Evolutionary conservation across 2,113 vertebrate species (phyloP).

Genomic region (Tragelaphus imberbis): DNA sequence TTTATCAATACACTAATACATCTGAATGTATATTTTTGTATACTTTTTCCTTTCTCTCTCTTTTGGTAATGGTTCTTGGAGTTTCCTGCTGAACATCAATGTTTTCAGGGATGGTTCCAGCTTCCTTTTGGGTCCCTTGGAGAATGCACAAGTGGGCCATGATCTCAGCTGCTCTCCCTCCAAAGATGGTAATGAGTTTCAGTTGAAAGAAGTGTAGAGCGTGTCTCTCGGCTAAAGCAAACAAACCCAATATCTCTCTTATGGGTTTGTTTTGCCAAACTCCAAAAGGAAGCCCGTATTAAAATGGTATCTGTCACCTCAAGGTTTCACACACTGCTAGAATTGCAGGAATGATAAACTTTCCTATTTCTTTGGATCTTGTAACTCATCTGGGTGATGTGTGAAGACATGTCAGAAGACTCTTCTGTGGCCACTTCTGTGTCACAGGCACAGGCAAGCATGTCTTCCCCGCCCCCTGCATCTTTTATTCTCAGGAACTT

Average conservation of each 20-base stretch:
- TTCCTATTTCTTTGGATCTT: constrained; percentile 3
- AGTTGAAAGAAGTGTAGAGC: constrained; percentile 4
- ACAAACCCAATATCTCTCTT: constrained; percentile 57
- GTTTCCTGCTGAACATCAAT: neutral
- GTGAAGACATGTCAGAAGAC: constrained; percentile 11
- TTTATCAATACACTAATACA: neutral
- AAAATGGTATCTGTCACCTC: constrained; percentile 38
- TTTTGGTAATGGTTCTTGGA: neutral
- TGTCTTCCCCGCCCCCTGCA: rapidly evolving
- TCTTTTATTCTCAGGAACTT: neutral
- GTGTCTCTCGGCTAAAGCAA: constrained; percentile 53
- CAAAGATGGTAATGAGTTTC: constrained; percentile 41
- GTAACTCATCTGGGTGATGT: neutral
- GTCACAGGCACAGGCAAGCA: neutral
- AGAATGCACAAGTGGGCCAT: neutral
- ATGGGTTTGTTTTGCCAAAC: constrained; percentile 27
- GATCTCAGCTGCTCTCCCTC: constrained; percentile 25
- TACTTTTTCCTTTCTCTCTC: neutral
- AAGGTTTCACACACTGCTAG: constrained; percentile 24
- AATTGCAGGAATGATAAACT: constrained; percentile 39
- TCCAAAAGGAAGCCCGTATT: constrained; percentile 26
- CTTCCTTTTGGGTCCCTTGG: neutral
- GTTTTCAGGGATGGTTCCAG: neutral
- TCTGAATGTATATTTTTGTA: neutral
- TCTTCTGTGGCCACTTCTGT: neutral